Evolutionary conservation across 2,888 invertebrate species (phyloP).

Genomic region (Polyommatus icarus): DNA sequence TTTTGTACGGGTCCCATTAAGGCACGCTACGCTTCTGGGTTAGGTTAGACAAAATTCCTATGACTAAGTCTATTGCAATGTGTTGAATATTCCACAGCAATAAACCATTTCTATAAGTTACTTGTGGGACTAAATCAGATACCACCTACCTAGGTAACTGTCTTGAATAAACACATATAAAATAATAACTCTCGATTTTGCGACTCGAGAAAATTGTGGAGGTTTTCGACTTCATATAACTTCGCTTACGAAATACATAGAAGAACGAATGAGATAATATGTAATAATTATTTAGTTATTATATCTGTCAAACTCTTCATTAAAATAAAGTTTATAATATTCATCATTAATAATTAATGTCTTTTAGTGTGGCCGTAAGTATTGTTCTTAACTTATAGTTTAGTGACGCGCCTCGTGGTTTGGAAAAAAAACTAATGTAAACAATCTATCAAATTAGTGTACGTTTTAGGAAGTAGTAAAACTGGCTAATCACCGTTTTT

Average conservation of each 20-base stretch:
- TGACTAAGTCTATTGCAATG: not conserved
- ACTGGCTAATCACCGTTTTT: not conserved
- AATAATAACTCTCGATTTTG: not conserved
- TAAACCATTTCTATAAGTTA: conserved; percentile 1
- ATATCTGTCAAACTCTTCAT: no score
- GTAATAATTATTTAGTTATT: no score
- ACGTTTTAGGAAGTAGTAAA: not conserved
- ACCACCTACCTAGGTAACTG: not conserved
- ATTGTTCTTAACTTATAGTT: no score
- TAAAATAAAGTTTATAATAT: no score
- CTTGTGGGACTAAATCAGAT: not conserved
- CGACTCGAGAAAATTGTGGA: not conserved
- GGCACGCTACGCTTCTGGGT: not conserved
- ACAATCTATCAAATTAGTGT: not conserved
- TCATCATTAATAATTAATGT: no score
- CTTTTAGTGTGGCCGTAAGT: no score
- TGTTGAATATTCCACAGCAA: not conserved
- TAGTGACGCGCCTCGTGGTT: no score
- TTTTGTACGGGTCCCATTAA: not conserved
- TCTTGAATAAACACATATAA: not conserved
- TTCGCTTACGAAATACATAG: no score
- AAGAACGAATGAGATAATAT: no score
- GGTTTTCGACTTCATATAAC: not conserved
- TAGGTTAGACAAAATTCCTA: not conserved
- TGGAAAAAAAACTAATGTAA: not conserved